Conservation (phyloP, 2,797 vertebrate species). For the Acomys russatus region DNA sequence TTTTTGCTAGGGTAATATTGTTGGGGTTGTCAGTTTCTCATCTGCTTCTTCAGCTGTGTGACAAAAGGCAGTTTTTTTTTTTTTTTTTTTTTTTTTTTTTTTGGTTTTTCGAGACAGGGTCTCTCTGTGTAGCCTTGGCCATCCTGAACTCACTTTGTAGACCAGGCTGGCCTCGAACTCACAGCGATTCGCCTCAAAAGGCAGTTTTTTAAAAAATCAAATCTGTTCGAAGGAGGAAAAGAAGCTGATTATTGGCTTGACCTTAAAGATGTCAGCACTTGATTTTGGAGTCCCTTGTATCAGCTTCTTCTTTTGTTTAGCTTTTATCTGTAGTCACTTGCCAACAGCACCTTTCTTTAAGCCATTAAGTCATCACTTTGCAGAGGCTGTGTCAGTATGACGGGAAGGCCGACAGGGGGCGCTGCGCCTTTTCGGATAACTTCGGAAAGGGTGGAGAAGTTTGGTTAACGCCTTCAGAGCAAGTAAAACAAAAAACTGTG, state of each 20-base stretch:
- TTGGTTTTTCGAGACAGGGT: too few relatives aligned
- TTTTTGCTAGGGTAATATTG: not conserved
- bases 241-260: not conserved
- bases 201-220: constrained; percentile 59
- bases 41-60: not conserved
- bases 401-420: constrained; percentile 83
- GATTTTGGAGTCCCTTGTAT: constrained; percentile 33
- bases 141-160: too few relatives aligned
- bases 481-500: not conserved
- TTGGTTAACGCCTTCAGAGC: constrained; percentile 48
- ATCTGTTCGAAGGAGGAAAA: constrained; percentile 52
- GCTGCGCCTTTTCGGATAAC: constrained; percentile 74
- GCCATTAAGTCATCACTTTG: not conserved
- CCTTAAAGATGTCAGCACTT: constrained; percentile 1
- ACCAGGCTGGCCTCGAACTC: too few relatives aligned
- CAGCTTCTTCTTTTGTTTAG: constrained; percentile 55
- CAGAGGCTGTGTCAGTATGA: not conserved
- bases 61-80: constrained; percentile 32
- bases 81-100: too few relatives aligned
- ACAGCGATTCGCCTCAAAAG: too few relatives aligned
- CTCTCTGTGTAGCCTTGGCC: too few relatives aligned
- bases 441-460: rapidly evolving
- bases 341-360: constrained; percentile 56
- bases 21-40: not conserved
- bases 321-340: constrained; percentile 16